Evolutionary conservation across 2,888 invertebrate species (phyloP).

Genomic region (Microctonus brassicae): DNA sequence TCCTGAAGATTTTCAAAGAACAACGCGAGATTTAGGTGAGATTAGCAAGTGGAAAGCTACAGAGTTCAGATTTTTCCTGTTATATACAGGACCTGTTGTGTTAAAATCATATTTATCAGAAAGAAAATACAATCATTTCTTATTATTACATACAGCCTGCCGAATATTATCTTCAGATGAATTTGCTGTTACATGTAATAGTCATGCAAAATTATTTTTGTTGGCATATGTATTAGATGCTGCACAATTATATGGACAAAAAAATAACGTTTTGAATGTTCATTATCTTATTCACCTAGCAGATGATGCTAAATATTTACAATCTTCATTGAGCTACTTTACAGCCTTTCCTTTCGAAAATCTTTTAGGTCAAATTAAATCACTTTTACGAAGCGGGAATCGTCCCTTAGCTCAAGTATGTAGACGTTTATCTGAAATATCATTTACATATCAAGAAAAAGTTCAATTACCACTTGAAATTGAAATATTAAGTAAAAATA

Average conservation of each 20-base stretch:
- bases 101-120: conserved; percentile 29
- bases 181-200: neutral
- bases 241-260: neutral
- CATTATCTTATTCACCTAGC: conserved; percentile 49
- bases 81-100: conserved; percentile 47
- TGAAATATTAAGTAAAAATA: conserved; percentile 6
- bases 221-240: neutral
- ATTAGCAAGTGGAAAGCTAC: conserved; percentile 39
- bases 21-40: conserved; percentile 17
- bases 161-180: conserved; percentile 22
- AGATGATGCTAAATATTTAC: conserved; percentile 40
- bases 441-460: conserved; percentile 35
- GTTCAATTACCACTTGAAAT: neutral
- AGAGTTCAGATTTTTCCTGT: neutral
- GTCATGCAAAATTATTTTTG: conserved; percentile 6
- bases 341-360: conserved; percentile 43
- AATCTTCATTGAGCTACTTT: conserved; percentile 25
- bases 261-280: conserved; percentile 49
- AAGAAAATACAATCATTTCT: conserved; percentile 33
- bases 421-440: no score
- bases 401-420: conserved; percentile 41
- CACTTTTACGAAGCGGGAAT: conserved; percentile 36
- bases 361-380: conserved; percentile 41
- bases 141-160: conserved; percentile 27
- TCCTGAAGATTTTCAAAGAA: conserved; percentile 39